These are phyloP conservation scores for Stenurella melanura DNA, from an alignment of 2,888 invertebrate genomes.

Conservation along the genomic window DNA sequence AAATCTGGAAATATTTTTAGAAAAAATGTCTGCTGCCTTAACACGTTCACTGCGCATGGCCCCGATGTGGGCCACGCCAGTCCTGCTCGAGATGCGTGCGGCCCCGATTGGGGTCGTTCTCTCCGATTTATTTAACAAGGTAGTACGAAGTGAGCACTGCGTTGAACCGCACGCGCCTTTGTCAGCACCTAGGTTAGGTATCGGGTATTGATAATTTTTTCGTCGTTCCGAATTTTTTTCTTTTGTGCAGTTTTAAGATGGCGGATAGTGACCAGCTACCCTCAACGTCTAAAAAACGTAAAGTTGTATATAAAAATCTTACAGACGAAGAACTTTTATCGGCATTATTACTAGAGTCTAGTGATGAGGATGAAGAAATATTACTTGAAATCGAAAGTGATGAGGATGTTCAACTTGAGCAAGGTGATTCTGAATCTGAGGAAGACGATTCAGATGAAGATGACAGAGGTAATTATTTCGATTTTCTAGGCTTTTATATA, in stretches of 20 bases:
- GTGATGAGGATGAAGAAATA: constrained; percentile 15
- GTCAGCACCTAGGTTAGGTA: neutral
- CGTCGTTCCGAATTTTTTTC: neutral
- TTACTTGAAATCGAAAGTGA: neutral
- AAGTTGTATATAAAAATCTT: constrained; percentile 25
- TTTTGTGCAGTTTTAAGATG: constrained; percentile 24
- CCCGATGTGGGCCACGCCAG: too few species aligned
- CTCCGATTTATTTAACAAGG: neutral
- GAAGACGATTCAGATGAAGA: constrained; percentile 12
- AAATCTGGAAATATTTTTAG: too few species aligned
- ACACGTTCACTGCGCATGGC: too few species aligned
- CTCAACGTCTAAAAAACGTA: constrained; percentile 31
- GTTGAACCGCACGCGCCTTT: neutral
- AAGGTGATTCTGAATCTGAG: constrained; percentile 12
- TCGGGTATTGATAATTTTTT: constrained; percentile 1
- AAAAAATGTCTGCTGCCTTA: too few species aligned
- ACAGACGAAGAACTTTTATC: constrained; percentile 27
- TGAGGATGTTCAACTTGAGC: neutral
- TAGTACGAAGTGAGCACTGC: neutral
- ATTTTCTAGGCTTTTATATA: constrained; percentile 9
- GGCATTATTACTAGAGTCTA: constrained; percentile 4
- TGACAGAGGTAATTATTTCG: constrained; percentile 2
- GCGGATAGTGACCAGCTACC: constrained; percentile 20
- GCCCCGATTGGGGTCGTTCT: neutral
- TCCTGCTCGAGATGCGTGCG: neutral